Conservation (phyloP, 2,113 vertebrate species). For the Takifugu flavidus region DNA sequence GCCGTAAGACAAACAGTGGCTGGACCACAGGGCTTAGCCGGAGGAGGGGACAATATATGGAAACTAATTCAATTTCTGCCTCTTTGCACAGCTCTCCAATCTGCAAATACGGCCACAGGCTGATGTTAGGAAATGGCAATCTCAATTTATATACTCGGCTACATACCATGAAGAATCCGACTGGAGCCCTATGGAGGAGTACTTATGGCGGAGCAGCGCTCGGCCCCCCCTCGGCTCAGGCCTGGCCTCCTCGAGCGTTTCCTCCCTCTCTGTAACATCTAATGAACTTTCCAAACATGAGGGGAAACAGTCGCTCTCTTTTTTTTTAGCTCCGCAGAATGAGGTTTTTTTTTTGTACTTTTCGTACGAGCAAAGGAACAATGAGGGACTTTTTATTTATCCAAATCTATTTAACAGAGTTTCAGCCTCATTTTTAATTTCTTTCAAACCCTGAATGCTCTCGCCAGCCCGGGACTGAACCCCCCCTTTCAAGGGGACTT, state of each 20-base stretch:
- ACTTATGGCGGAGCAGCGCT: slow-evolving; percentile 44
- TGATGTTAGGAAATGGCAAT: slow-evolving; percentile 69
- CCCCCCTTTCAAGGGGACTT: too few relatives aligned
- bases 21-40: slow-evolving; percentile 67
- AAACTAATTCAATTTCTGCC: slow-evolving; percentile 74
- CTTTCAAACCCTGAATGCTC: too few relatives aligned
- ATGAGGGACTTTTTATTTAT: too few relatives aligned
- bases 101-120: slow-evolving; percentile 62
- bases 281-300: slow-evolving; percentile 57
- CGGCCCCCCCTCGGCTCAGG: slow-evolving; percentile 29
- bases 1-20: slow-evolving; percentile 70
- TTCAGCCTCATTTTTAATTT: too few relatives aligned
- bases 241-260: slow-evolving; percentile 16
- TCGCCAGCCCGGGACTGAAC: too few relatives aligned
- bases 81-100: slow-evolving; percentile 55
- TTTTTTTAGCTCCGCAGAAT: neutral
- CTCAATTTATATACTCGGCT: slow-evolving; percentile 43
- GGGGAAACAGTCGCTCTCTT: slow-evolving; percentile 15
- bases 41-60: slow-evolving; percentile 72
- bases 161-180: slow-evolving; percentile 40
- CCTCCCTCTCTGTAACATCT: slow-evolving; percentile 46
- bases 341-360: slow-evolving; percentile 4
- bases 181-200: slow-evolving; percentile 53
- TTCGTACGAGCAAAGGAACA: neutral
- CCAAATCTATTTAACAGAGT: too few relatives aligned